Conservation (phyloP, 2,113 vertebrate genomes). For the Seriola rivoliana region DNA sequence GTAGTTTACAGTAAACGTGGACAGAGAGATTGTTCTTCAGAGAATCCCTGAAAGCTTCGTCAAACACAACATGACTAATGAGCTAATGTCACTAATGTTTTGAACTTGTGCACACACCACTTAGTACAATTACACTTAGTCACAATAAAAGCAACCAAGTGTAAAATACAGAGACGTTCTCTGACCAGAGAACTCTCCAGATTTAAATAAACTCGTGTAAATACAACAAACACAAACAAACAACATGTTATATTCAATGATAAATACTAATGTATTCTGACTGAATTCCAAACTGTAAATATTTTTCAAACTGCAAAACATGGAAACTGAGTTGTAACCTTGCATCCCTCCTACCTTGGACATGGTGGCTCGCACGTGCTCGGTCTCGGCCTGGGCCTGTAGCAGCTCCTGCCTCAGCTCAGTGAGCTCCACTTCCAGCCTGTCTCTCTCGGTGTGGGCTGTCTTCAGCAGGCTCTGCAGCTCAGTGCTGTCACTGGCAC, state of each 20-base stretch:
- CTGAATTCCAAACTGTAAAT: neutral
- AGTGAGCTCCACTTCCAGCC: conserved; percentile 86
- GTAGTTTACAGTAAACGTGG: conserved; percentile 9
- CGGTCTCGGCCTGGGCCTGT: conserved; percentile 87
- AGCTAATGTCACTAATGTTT: neutral
- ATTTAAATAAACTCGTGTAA: neutral
- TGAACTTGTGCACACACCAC: conserved; percentile 7
- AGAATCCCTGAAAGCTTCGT: conserved; percentile 4
- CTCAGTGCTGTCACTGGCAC: conserved; percentile 83
- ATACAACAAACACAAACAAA: neutral
- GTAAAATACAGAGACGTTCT: neutral
- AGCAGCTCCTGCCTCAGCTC: conserved; percentile 90
- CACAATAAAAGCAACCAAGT: conserved; percentile 17
- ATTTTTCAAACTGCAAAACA: neutral
- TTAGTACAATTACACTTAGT: neutral
- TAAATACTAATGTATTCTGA: neutral
- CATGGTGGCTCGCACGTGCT: conserved; percentile 84
- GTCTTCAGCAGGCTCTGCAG: conserved; percentile 89
- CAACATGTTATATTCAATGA: neutral
- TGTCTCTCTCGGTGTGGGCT: conserved; percentile 89
- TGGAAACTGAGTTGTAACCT: neutral
- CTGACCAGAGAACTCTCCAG: neutral
- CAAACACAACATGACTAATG: conserved; percentile 10
- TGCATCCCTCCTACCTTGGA: conserved; percentile 86
- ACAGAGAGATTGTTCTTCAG: conserved; percentile 8